These are phyloP conservation scores for Leptinotarsa peninsularis DNA, from an alignment of 2,888 invertebrate species.

Conservation along the genomic window DNA sequence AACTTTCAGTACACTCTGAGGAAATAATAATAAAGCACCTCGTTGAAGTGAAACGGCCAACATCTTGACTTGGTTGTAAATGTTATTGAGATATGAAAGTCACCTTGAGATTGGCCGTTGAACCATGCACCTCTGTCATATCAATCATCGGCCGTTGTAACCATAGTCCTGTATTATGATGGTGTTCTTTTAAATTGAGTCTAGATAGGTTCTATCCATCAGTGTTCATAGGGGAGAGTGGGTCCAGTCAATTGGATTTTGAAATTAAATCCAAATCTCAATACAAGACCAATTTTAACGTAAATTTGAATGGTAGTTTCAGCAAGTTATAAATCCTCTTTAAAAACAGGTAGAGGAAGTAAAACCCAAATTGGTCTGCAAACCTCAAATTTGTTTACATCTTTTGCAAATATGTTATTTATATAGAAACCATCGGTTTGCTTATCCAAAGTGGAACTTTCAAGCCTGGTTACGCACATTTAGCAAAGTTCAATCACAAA, in stretches of 20 bases:
- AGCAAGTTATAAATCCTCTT: no score
- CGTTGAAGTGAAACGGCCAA: conserved; percentile 21
- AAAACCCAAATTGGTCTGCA: no score
- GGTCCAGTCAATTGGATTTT: neutral
- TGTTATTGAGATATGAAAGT: conserved; percentile 53
- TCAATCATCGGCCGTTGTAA: conserved; percentile 53
- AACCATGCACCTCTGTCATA: conserved; percentile 54
- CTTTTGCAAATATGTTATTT: no score
- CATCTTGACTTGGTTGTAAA: conserved; percentile 29
- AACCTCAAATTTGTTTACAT: no score
- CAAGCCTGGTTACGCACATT: no score
- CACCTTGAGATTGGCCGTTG: conserved; percentile 57
- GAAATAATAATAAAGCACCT: conserved; percentile 35
- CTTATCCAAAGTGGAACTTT: no score
- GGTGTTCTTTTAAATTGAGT: conserved; percentile 46
- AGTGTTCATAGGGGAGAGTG: conserved; percentile 28
- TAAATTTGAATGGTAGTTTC: no score
- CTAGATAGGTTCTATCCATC: conserved; percentile 41
- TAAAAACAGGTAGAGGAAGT: no score
- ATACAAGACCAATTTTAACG: no score
- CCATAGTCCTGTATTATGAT: conserved; percentile 42
- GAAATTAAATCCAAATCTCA: no score
- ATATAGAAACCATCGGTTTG: no score
- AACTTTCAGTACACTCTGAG: neutral
- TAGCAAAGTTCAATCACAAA: no score